Evolutionary conservation across 2,888 invertebrate species (phyloP), one percentile per base, ranked within the genome.

Genomic region (Lasioglossum zephyrum): DNA sequence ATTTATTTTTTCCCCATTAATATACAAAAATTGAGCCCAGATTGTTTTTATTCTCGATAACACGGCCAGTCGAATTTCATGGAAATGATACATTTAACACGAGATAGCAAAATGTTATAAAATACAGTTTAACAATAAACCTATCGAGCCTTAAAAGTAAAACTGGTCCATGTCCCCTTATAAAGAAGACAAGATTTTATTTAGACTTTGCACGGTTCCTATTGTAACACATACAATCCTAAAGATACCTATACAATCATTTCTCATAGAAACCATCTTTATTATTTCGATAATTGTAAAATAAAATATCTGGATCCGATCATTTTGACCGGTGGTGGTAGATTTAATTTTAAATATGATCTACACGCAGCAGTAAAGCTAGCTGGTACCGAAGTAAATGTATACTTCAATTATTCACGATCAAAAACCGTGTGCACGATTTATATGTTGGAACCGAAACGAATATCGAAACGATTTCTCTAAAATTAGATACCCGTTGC

Each of bases 371-470:
- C 13, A 6, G 11, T 44, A 36, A 76, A 76, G 72, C 13, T 63
- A 18, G 6, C 44, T 18, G 5, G n/a, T 47, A 47, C 18, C 44
- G 9, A 0, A 8, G 5, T 4, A n/a, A 69, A 39, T 9, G n/a
- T 1, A n/a, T 4, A 36, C 44, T 79, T 78, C 36, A 53, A 78
- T 82, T 78, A 78, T 73, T 69, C 69, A 47, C 53, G 57, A 78
- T 82, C 44, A 73, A 78, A 66, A 57, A 60, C 41, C 44, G 26
- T n/a, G 77, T 36, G 53, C 53, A 18, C 53, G 82, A 82, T 78
- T 57, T 36, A 73, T 78, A 82, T 73, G 44, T 53, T 53, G 66
- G 1, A 81, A 73, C 66, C 66, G 49, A 77, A 81, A 81, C 70
- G 63, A 36, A 39, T 47, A 72, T 22, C 13, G 63, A 18, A 74